Evolutionary conservation across 2,113 vertebrate genomes (phyloP), one percentile per base, ranked within the genome.

Genomic region (Atractosteus spatula): DNA sequence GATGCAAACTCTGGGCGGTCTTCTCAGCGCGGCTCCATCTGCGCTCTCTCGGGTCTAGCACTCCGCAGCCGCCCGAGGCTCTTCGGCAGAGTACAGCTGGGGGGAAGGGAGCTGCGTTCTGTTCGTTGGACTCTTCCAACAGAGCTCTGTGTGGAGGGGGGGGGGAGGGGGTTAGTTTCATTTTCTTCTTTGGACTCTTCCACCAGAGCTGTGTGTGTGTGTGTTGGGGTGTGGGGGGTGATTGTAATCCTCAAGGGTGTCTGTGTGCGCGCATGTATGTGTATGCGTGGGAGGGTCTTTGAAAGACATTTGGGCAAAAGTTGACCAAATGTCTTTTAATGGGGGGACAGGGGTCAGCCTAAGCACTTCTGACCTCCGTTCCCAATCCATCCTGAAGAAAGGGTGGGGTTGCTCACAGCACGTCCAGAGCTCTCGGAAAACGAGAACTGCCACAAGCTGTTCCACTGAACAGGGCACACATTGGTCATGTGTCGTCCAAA

Each of bases 371-470:
- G 72, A 10, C 71, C 81, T 72, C 64, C 68, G 66, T 68, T 71
- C 71, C 0, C 14, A 73, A 71, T 78, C 82, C 44, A 42, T 70
- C 76, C 62, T 51, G 12, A 74, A 71, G 42, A 13, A 16, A 70
- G 55, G 29, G 41, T 61, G 55, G 78, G 81, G 82, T 80, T 75
- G 78, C 73, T 11, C 71, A 81, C 73, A 78, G 81, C 75, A 79
- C 74, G 12, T 17, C 62, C 76, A 71, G 78, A 77, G 68, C 47
- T 51, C 47, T 51, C 10, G 10, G 84, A 84, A 88, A 89, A 86
- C 76, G 70, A 45, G 77, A 86, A 17, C 54, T 16, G 4, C 2
- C 8, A 8, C 76, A 78, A 79, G 78, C 81, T 80, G 82, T 11
- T 10, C 47, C 47, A 10, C 47, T 51, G 47, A 51, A 10, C 47